Evolutionary conservation across 2,888 invertebrate genomes (phyloP), one percentile per base, ranked within the genome.

Genomic region (Brachylomia viminalis): DNA sequence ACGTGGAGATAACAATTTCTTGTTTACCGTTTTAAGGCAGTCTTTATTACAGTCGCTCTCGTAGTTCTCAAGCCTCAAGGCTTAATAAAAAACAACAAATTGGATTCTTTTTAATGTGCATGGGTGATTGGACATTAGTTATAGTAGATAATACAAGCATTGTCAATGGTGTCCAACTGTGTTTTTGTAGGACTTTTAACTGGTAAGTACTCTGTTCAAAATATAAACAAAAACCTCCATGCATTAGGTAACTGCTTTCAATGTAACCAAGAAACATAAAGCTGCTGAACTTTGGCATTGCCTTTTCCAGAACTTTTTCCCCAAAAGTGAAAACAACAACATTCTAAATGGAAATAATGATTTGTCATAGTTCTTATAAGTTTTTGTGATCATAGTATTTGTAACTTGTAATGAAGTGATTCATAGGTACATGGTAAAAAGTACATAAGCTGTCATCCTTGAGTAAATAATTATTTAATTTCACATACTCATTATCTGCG

Each of bases 161-260:
- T 88, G 91, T 93, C 91, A 93, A 95, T 95, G 95, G 95, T 95
- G 90, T 95, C 94, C 74, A 94, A 93, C 87, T 95, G 95, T 94
- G 93, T 95, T 86, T 95, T 95, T 92, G 93, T 95, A 87, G 92
- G 93, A 83, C 89, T 95, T 81, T 86, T 94, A 89, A 87, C 91
- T 88, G 94, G 94, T 94, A 85, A 95, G 94, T 92, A 83, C 68
- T 86, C 38, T 62, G 59, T 49, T 38, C 13, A 52, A 54, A 67
- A 82, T 49, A 42, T 17, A 70, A 30, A n/a, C 6, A 42, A 33
- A 75, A 59, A 56, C 3, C 30, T 47, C 52, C n/a, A 54, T 59
- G 33, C 13, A 61, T 72, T 84, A 72, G 56, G 65, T 81, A 84
- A 81, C 73, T 68, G 38, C 11, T 49, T 52, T 30, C 64, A 33